These are phyloP conservation scores for Glaucidium brasilianum DNA, from an alignment of 2,113 vertebrate species.

Conservation along the genomic window DNA sequence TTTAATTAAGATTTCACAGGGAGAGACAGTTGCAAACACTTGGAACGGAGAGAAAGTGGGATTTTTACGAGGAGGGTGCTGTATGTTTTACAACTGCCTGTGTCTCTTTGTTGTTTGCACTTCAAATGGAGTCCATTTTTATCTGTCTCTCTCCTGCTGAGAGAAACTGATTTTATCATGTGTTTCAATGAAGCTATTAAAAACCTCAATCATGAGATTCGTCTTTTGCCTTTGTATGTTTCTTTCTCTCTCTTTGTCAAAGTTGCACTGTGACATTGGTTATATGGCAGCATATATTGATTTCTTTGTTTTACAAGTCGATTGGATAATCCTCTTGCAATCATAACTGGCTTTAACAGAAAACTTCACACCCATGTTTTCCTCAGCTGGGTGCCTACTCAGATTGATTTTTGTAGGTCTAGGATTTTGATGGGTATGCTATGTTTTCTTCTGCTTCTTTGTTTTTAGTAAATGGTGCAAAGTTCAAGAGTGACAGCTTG, in stretches of 20 bases:
- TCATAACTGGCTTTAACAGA: slow-evolving; percentile 10
- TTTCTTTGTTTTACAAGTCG: slow-evolving; percentile 13
- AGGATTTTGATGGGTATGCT: neutral
- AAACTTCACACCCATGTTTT: neutral
- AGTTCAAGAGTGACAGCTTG: neutral
- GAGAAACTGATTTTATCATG: slow-evolving; percentile 49
- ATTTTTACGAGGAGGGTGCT: slow-evolving; percentile 16
- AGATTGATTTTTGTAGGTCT: neutral
- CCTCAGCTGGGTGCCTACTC: neutral
- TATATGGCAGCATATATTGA: slow-evolving; percentile 41
- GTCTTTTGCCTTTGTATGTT: slow-evolving; percentile 30
- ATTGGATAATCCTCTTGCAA: slow-evolving; percentile 20
- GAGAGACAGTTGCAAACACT: slow-evolving; percentile 44
- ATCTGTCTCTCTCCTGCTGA: slow-evolving; percentile 38
- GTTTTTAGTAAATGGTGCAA: slow-evolving; percentile 1
- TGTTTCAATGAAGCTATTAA: slow-evolving; percentile 65
- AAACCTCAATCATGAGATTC: slow-evolving; percentile 37
- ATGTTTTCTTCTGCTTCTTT: neutral
- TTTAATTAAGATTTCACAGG: slow-evolving; percentile 71
- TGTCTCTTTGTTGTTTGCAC: slow-evolving; percentile 47
- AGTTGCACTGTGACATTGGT: slow-evolving; percentile 10
- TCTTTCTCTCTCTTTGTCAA: neutral
- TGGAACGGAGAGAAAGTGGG: slow-evolving; percentile 16
- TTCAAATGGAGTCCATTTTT: slow-evolving; percentile 54
- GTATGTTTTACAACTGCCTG: slow-evolving; percentile 11